Conservation (phyloP, 2,888 invertebrate species). For the Helicoverpa assulta region DNA sequence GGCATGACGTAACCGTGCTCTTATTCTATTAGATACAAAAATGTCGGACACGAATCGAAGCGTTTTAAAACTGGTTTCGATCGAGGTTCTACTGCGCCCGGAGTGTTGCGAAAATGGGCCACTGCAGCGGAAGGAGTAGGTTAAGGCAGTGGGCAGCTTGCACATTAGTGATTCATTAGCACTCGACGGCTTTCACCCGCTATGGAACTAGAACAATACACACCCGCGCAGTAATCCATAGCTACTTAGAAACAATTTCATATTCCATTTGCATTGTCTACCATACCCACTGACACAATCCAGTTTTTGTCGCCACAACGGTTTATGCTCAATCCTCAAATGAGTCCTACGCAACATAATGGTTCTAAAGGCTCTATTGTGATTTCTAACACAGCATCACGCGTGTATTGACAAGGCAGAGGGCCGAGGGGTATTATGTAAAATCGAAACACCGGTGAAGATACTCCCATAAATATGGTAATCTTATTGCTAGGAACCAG, state of each 20-base stretch:
- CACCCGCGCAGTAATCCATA: constrained; percentile 69
- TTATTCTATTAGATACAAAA: constrained; percentile 41
- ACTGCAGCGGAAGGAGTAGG: constrained; percentile 77
- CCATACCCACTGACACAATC: constrained; percentile 39
- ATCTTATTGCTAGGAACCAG: not conserved
- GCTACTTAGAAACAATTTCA: constrained; percentile 56
- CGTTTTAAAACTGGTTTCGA: constrained; percentile 52
- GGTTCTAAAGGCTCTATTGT: not conserved
- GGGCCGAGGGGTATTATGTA: not conserved
- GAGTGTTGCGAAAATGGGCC: constrained; percentile 80
- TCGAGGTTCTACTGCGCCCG: constrained; percentile 55
- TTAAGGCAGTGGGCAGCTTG: constrained; percentile 76
- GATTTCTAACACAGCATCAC: not conserved
- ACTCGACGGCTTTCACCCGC: constrained; percentile 76
- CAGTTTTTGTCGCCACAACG: constrained; percentile 29
- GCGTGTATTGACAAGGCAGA: not conserved
- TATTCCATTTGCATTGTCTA: constrained; percentile 56
- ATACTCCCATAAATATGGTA: not conserved
- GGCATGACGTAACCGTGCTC: constrained; percentile 29
- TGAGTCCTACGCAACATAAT: not conserved
- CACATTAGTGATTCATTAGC: constrained; percentile 82
- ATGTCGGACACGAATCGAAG: constrained; percentile 34
- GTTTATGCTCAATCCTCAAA: constrained; percentile 23
- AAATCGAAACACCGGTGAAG: not conserved
- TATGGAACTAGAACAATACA: constrained; percentile 78